Conservation (phyloP, 2,888 invertebrate genomes). For the Nineta flava region DNA sequence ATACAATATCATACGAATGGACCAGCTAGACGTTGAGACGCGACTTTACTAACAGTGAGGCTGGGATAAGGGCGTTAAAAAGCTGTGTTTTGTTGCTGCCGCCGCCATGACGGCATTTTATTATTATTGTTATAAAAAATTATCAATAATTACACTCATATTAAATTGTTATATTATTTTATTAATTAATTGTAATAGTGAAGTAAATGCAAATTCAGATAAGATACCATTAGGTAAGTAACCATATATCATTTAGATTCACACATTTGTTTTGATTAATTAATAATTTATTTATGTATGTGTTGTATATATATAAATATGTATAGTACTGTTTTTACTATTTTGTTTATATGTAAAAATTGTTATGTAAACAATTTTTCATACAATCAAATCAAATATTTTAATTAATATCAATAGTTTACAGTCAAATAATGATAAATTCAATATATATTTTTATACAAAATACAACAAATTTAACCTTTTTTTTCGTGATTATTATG, state of each 20-base stretch:
- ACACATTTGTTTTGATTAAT: constrained; percentile 5
- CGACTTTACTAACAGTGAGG: neutral
- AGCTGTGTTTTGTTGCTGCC: neutral
- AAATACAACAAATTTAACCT: too few relatives aligned
- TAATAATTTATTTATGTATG: neutral
- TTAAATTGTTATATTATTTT: constrained; percentile 1
- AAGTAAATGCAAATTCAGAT: constrained; percentile 15
- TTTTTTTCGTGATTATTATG: too few relatives aligned
- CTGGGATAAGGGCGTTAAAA: neutral
- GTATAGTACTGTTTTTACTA: neutral
- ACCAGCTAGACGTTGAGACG: neutral
- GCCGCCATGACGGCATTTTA: neutral
- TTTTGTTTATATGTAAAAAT: too few relatives aligned
- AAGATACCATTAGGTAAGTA: constrained; percentile 26
- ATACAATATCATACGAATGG: too few relatives aligned
- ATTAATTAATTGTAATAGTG: neutral
- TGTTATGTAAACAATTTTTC: too few relatives aligned
- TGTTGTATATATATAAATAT: neutral
- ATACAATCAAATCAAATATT: too few relatives aligned
- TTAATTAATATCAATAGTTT: too few relatives aligned
- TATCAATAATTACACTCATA: neutral
- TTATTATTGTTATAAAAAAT: neutral
- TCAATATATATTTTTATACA: too few relatives aligned
- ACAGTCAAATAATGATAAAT: too few relatives aligned
- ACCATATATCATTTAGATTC: too few relatives aligned